A percentile compares a stretch with the other conserved stretches of the same genome.
These are phyloP conservation scores for Teleogryllus occipitalis DNA, from an alignment of 1,140 invertebrate genomes.

Conservation along the genomic window DNA sequence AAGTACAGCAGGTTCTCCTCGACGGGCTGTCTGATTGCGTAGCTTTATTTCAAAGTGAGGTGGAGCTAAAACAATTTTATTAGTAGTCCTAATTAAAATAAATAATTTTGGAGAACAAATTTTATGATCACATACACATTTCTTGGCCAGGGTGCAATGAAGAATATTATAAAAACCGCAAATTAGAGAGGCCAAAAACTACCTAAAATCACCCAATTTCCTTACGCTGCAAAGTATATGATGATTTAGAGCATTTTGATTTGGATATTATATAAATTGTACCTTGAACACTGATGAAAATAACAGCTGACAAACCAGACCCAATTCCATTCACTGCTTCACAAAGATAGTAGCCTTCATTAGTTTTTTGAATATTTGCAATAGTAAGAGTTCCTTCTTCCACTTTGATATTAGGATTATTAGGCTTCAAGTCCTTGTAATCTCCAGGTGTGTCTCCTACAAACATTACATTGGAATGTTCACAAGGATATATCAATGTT, in stretches of 20 bases:
- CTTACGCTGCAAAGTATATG: too few relatives aligned
- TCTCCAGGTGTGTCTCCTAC: slow-evolving; percentile 79
- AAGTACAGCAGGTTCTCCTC: slow-evolving; percentile 82
- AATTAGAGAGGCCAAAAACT: too few relatives aligned
- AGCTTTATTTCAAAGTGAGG: slow-evolving; percentile 90
- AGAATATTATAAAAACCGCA: too few relatives aligned
- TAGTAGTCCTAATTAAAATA: not conserved
- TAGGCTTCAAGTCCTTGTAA: slow-evolving; percentile 84
- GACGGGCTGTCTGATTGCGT: slow-evolving; percentile 78
- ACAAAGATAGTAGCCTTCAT: slow-evolving; percentile 91
- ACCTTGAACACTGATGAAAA: slow-evolving; percentile 88
- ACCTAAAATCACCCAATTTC: too few relatives aligned
- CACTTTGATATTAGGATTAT: slow-evolving; percentile 79
- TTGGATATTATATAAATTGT: slow-evolving; percentile 23
- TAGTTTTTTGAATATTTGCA: slow-evolving; percentile 81
- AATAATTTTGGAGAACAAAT: too few relatives aligned
- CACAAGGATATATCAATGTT: not conserved
- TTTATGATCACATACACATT: too few relatives aligned
- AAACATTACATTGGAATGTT: slow-evolving; percentile 22
- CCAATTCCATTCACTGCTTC: slow-evolving; percentile 94
- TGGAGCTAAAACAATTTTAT: slow-evolving; percentile 54
- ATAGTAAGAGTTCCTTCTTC: slow-evolving; percentile 85
- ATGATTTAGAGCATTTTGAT: too few relatives aligned
- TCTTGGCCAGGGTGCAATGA: too few relatives aligned
- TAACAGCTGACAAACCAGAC: slow-evolving; percentile 84